Base-by-base conservation (phyloP, 2,797 vertebrate species). In the Sebastes reedi region DNA sequence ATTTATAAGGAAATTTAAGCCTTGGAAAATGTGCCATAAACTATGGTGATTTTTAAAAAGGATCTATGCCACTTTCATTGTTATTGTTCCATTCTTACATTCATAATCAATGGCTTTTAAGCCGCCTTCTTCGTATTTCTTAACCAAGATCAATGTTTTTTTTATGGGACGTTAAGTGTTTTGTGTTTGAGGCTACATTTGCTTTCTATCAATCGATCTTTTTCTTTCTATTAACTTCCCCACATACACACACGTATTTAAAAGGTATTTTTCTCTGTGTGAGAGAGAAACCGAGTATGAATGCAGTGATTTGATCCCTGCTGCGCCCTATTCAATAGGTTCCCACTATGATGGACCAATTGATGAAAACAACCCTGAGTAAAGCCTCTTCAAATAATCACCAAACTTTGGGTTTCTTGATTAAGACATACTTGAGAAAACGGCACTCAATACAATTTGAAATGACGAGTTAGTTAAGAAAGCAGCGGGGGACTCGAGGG, bases 401-500 rank as follows among this genome's bases (percentile, higher is more conserved):
- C 34, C 24, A 50, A 83, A 77, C 62, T 25, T 65, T 62, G 8
- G 8, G 30, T 82, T 54, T 81, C 16, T 77, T 87, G 50, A 91
- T 80, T 88, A 61, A 76, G 32, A 76, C 10, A 10, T 61, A 58
- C 80, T 87, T 62, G 30, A 80, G 52, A 52, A 73, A 73, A 64
- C 30, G 29, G 58, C 61, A 32, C 56, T 77, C 22, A 30, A 30
- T 12, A 18, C 54, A 39, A 75, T 55, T 56, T 29, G 12, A 83
- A 76, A 83, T 62, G 13, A 36, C 27, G 75, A 69, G 60, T 72
- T 89, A 59, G 87, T 84, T 84, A 64, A 67, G 39, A 55, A 82
- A 84, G 46, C 87, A 85, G 82, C 70, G 65, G 79, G 81, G 11
- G 59, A 68, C 67, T 83, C 4, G 22, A 74, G 39, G 30, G 73